A percentile compares a stretch with the other conserved stretches of the same genome.
These are phyloP conservation scores for Lates calcarifer DNA, from an alignment of 2,113 vertebrate species.

Conservation along the genomic window DNA sequence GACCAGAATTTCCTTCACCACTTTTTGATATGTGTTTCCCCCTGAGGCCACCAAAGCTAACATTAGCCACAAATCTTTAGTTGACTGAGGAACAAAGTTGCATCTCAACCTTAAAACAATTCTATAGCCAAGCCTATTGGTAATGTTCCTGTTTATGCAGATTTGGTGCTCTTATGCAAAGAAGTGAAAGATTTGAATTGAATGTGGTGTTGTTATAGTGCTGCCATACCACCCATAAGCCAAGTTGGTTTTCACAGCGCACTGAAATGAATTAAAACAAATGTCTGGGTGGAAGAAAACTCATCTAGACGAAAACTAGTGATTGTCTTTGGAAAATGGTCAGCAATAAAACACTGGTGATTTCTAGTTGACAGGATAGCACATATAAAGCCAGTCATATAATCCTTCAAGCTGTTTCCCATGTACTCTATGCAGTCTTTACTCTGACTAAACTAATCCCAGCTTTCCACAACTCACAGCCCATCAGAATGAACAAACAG, in stretches of 20 bases:
- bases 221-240: not conserved
- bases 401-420: not conserved
- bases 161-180: not conserved
- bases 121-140: too few species aligned
- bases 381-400: not conserved
- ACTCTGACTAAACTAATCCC: conserved; percentile 1
- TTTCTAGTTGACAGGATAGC: not conserved
- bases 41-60: not conserved
- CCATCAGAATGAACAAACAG: not conserved
- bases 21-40: too few species aligned
- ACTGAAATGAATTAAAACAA: not conserved
- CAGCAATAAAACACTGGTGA: not conserved
- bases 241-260: not conserved
- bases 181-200: too few species aligned
- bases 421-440: not conserved
- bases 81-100: not conserved
- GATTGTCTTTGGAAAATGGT: not conserved
- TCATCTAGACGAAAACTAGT: not conserved
- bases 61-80: not conserved
- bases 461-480: not conserved
- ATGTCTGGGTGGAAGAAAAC: not conserved
- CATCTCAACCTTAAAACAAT: not conserved
- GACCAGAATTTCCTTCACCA: not conserved
- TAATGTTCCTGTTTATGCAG: not conserved
- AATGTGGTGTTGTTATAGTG: not conserved